Evolutionary conservation across 1,140 invertebrate species (phyloP).

Genomic region (Paralvinella palmiformis): DNA sequence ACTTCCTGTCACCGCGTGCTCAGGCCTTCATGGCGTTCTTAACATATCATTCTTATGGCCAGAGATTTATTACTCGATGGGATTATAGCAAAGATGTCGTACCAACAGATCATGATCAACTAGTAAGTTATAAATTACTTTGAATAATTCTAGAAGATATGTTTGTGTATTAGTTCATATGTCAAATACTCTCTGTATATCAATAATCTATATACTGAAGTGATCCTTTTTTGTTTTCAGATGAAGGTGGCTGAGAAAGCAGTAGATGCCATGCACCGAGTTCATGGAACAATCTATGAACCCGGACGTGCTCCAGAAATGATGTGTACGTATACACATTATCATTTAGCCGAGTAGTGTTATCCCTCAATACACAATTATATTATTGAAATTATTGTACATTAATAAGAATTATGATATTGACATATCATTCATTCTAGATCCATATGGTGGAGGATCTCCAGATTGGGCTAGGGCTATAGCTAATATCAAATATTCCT

Average conservation of each 20-base stretch:
- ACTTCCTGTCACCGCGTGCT: slow-evolving; percentile 11
- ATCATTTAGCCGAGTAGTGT: too few relatives aligned
- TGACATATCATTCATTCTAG: slow-evolving; percentile 14
- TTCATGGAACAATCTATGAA: neutral
- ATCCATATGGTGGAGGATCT: slow-evolving; percentile 15
- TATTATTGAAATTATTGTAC: too few relatives aligned
- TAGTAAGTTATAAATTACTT: slow-evolving; percentile 1
- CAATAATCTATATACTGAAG: too few relatives aligned
- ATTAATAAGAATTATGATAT: too few relatives aligned
- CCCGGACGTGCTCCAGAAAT: neutral
- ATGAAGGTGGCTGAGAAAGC: neutral
- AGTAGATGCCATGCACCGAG: neutral
- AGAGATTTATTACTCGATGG: slow-evolving; percentile 11
- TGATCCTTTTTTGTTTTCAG: slow-evolving; percentile 6
- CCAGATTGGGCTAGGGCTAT: slow-evolving; percentile 33
- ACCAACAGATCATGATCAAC: slow-evolving; percentile 6
- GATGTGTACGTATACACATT: slow-evolving; percentile 10
- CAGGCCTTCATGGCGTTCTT: slow-evolving; percentile 7
- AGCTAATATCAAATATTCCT: slow-evolving; percentile 29
- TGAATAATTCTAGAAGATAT: too few relatives aligned
- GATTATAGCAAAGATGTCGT: neutral
- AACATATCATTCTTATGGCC: slow-evolving; percentile 5
- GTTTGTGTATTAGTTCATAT: too few relatives aligned
- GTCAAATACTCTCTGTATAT: too few relatives aligned
- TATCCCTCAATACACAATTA: too few relatives aligned